Percentiles rank a stretch among this genome's conserved stretches.
phyloP scores from a whole-genome alignment of 2,888 invertebrate genomes.

The Aphodius sticticus region DNA sequence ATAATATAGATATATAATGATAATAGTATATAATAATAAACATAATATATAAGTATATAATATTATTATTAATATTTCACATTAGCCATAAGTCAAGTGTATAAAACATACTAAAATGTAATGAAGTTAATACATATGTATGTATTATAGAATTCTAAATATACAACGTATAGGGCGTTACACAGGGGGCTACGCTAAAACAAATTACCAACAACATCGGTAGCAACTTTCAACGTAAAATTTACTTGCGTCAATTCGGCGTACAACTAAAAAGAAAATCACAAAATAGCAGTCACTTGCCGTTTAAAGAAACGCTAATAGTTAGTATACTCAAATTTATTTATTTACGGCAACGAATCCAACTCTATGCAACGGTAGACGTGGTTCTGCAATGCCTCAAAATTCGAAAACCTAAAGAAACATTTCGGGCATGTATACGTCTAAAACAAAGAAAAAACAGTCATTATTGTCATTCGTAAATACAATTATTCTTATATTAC shows the following conservation, averaged over 20 bases:
- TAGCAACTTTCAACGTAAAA: not conserved
- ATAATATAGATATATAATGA: not conserved
- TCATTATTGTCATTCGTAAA: not conserved
- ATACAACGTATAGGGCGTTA: not conserved
- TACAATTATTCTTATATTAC: too few relatives aligned
- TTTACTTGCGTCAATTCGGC: not conserved
- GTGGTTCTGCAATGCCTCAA: constrained; percentile 47
- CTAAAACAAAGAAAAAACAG: constrained; percentile 33
- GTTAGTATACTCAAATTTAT: not conserved
- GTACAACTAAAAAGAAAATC: not conserved
- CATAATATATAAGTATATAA: not conserved
- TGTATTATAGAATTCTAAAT: not conserved
- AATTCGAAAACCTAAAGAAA: constrained; percentile 43
- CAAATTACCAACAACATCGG: not conserved
- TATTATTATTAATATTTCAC: not conserved
- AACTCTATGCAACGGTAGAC: constrained; percentile 47
- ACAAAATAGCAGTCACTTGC: not conserved
- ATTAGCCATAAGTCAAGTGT: not conserved
- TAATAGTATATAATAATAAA: not conserved
- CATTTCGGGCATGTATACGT: constrained; percentile 44
- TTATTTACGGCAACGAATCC: constrained; percentile 41
- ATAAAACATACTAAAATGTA: not conserved
- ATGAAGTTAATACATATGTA: not conserved
- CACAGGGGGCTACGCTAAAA: not conserved
- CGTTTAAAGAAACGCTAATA: not conserved